phyloP scores from a whole-genome alignment of 2,888 invertebrate species.

The Temnothorax rugatulus region DNA sequence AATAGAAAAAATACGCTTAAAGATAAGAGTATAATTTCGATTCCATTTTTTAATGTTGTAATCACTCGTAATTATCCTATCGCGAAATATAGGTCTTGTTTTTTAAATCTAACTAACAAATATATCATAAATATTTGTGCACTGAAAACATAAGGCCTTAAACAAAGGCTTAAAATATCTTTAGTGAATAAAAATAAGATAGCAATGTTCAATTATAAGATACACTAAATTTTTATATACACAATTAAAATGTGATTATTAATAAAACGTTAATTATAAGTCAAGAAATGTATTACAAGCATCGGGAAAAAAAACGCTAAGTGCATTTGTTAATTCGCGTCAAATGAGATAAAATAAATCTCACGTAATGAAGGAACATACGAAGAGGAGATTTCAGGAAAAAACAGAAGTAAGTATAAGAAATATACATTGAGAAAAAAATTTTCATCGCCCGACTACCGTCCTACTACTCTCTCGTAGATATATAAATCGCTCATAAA shows the following conservation, averaged over 20 bases:
- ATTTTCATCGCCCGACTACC: conserved; percentile 18
- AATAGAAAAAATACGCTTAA: neutral
- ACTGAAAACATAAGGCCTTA: neutral
- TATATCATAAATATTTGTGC: neutral
- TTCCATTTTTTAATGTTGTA: neutral
- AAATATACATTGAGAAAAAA: conserved; percentile 25
- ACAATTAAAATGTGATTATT: neutral
- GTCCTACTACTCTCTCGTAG: no score
- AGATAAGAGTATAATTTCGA: neutral
- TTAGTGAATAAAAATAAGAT: neutral
- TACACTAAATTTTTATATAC: neutral
- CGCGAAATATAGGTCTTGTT: neutral
- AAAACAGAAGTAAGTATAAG: conserved; percentile 6
- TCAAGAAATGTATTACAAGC: conserved; percentile 7
- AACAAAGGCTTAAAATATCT: neutral
- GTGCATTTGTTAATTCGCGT: conserved; percentile 22
- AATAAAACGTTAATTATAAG: conserved; percentile 33
- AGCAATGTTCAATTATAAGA: neutral
- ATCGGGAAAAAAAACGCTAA: neutral
- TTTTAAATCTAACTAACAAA: conserved; percentile 7
- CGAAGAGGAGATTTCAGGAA: conserved; percentile 5
- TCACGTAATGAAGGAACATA: conserved; percentile 1
- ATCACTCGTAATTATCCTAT: neutral
- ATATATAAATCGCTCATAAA: conserved; percentile 35
- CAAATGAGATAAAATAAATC: neutral